These are phyloP conservation scores for Columba janthina DNA, from an alignment of 2,113 vertebrate species.

Conservation along the genomic window DNA sequence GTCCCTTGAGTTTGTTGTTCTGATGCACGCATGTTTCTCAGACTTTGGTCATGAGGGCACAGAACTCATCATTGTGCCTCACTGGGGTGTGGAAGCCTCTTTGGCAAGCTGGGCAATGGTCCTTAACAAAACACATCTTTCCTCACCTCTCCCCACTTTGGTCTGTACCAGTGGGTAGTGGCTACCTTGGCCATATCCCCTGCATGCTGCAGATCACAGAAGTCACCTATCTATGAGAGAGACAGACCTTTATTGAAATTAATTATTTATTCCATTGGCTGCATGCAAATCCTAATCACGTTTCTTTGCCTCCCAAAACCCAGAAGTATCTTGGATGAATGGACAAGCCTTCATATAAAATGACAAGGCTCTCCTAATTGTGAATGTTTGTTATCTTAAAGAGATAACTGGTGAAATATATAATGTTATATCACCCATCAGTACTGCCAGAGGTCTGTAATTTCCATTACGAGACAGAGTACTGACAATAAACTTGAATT, in stretches of 20 bases:
- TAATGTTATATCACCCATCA: neutral
- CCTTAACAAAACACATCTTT: neutral
- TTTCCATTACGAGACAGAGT: neutral
- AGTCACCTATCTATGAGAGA: neutral
- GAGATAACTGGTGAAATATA: neutral
- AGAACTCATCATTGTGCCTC: neutral
- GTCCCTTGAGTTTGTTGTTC: neutral
- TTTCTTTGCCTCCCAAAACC: neutral
- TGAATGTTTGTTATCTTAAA: neutral
- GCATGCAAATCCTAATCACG: neutral
- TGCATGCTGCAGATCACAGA: neutral
- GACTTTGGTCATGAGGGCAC: neutral
- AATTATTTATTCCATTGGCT: neutral
- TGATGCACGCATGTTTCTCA: neutral
- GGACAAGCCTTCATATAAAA: neutral
- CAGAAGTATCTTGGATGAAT: neutral
- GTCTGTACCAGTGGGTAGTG: neutral
- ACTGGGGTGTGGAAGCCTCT: neutral
- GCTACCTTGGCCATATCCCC: neutral
- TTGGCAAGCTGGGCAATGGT: neutral
- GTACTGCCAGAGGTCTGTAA: neutral
- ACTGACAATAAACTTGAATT: neutral
- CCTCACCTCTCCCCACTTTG: neutral
- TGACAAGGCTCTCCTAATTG: neutral
- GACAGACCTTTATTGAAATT: neutral